Conservation (phyloP, 2,797 vertebrate genomes). For the Cryptoprocta ferox region DNA sequence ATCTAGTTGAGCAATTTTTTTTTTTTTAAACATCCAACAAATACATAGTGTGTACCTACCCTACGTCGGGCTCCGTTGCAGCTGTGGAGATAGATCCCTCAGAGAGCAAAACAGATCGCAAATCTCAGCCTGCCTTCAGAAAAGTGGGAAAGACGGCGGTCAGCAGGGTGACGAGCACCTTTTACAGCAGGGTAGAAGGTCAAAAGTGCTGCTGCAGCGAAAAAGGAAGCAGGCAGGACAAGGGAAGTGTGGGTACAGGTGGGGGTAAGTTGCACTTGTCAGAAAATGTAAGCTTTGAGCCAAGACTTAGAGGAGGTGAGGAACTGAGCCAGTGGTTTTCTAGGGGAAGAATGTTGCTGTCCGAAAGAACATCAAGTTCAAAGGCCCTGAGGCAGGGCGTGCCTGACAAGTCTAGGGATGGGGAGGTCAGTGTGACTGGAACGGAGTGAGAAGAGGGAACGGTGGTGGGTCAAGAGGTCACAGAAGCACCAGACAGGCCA, state of each 20-base stretch:
- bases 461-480: too few species aligned
- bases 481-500: background rate
- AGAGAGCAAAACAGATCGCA: background rate
- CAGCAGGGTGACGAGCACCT: background rate
- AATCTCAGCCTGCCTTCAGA: background rate
- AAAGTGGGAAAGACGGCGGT: background rate
- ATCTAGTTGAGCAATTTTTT: background rate
- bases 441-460: background rate
- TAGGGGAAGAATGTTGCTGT: background rate
- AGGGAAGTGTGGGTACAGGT: background rate
- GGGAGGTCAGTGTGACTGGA: rapidly evolving
- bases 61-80: background rate
- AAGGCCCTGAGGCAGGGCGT: background rate
- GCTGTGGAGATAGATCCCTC: background rate
- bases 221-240: background rate
- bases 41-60: background rate
- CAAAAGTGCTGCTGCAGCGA: background rate
- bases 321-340: background rate
- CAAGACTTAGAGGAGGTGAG: background rate
- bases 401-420: background rate
- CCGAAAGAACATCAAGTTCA: background rate
- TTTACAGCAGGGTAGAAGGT: background rate
- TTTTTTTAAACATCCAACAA: background rate
- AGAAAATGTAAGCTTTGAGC: background rate
- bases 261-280: background rate